Evolutionary conservation across 2,888 invertebrate genomes (phyloP), one percentile per base, ranked within the genome.

Genomic region (Eilema depressum): DNA sequence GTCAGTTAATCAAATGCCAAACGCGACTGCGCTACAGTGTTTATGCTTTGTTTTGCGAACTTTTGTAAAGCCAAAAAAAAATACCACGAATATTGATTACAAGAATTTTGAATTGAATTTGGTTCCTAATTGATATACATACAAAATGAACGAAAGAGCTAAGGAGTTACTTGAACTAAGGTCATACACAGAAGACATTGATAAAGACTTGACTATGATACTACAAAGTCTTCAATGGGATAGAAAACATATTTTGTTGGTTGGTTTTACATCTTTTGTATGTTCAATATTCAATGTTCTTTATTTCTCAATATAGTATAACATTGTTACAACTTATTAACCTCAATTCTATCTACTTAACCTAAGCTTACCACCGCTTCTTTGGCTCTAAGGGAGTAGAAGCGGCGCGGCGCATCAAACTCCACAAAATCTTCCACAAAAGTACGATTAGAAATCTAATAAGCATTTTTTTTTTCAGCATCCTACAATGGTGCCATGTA

Each of bases 151-250:
- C 14, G 77, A 76, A 70, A 88, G 94, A 73, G 71, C 75, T 61
- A 77, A 86, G 68, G 82, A 93, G 25, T 75, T 95, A 79, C 62
- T 66, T 17, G 72, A 90, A 68, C 75, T 95, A 63, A 85, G 86
- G 72, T 75, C 76, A 2, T 93, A 86, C 68, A 86, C 89, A 5
- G 79, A 87, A 68, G 83, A 80, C 59, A 73, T 91, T 28, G 91
- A 95, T 75, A 90, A 88, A 62, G 91, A 94, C 82, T 75, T 94
- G 12, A 90, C 92, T 14, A 84, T 91, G 84, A 88, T 94, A 63
- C 80, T 95, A 67, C 91, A 94, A 85, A 91, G 86, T 64, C 85
- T 95, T 56, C 92, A 94, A 75, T 95, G 95, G 95, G 91, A 93
- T 82, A 84, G 83, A 69, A 89, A 88, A 77, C 76, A 82, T 71